Conservation (phyloP, 1,140 invertebrate species). For the Drosophila repletoides region DNA sequence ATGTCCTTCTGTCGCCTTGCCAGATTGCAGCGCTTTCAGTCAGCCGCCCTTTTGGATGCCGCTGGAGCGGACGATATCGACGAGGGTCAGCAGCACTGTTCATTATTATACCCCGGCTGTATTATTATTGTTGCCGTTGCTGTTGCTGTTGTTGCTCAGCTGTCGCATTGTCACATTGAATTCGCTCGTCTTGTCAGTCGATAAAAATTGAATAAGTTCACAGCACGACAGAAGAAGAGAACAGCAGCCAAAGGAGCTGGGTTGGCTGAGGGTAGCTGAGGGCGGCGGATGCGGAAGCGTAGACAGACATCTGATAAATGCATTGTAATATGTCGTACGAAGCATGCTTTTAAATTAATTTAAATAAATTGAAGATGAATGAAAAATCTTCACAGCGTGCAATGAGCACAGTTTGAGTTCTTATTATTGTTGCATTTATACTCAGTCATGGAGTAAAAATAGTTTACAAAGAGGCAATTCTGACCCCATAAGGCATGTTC, state of each 20-base stretch:
- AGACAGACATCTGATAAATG: slow-evolving; percentile 42
- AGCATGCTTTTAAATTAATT: slow-evolving; percentile 56
- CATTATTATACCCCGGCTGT: slow-evolving; percentile 20
- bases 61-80: not conserved
- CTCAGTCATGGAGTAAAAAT: not conserved
- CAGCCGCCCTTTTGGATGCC: not conserved
- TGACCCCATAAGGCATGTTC: too few species aligned
- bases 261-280: too few species aligned
- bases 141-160: slow-evolving; percentile 8
- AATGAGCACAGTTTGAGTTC: slow-evolving; percentile 12
- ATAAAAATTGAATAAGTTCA: slow-evolving; percentile 53
- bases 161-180: slow-evolving; percentile 53
- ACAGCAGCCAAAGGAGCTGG: not conserved
- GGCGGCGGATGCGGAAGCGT: too few species aligned
- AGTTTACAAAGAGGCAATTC: too few species aligned
- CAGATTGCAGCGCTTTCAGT: slow-evolving; percentile 32
- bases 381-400: slow-evolving; percentile 11
- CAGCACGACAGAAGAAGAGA: slow-evolving; percentile 31
- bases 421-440: slow-evolving; percentile 6
- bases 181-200: slow-evolving; percentile 53
- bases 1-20: slow-evolving; percentile 12
- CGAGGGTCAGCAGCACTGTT: slow-evolving; percentile 14
- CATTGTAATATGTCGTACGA: slow-evolving; percentile 38
- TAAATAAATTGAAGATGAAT: slow-evolving; percentile 65
- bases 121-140: slow-evolving; percentile 11